phyloP scores from a whole-genome alignment of 1,140 invertebrate genomes.

The Zaprionus gabonicus region DNA sequence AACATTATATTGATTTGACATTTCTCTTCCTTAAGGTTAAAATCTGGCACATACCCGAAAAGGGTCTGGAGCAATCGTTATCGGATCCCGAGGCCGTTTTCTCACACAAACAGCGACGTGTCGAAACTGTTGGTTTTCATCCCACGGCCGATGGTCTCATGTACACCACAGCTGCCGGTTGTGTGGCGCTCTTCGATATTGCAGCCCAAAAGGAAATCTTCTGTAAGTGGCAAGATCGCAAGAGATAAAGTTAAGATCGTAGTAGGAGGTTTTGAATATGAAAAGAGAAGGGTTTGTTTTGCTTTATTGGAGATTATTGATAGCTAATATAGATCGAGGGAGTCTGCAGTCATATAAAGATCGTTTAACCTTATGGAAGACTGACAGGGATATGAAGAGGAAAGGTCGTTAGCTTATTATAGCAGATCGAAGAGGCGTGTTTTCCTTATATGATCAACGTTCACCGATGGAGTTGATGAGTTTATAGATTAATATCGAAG shows the following conservation, averaged over 20 bases:
- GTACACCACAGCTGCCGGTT: constrained; percentile 92
- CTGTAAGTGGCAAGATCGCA: constrained; percentile 85
- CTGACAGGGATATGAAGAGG: too few relatives aligned
- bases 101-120: constrained; percentile 91
- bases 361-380: too few relatives aligned
- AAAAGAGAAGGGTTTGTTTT: too few relatives aligned
- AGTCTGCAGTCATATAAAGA: too few relatives aligned
- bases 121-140: constrained; percentile 94
- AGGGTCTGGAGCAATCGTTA: constrained; percentile 91
- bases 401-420: too few relatives aligned
- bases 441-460: too few relatives aligned
- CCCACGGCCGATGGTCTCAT: constrained; percentile 93
- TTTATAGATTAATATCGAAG: too few relatives aligned
- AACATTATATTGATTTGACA: not conserved
- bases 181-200: constrained; percentile 94
- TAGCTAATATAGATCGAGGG: too few relatives aligned
- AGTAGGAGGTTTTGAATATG: not conserved
- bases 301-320: too few relatives aligned
- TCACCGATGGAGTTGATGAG: too few relatives aligned
- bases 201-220: constrained; percentile 92
- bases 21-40: constrained; percentile 86
- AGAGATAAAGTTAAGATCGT: constrained; percentile 6
- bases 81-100: constrained; percentile 92
- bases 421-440: too few relatives aligned
- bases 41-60: constrained; percentile 93